Evolutionary conservation across 2,113 vertebrate species (phyloP).

Genomic region (Pelodiscus sinensis): DNA sequence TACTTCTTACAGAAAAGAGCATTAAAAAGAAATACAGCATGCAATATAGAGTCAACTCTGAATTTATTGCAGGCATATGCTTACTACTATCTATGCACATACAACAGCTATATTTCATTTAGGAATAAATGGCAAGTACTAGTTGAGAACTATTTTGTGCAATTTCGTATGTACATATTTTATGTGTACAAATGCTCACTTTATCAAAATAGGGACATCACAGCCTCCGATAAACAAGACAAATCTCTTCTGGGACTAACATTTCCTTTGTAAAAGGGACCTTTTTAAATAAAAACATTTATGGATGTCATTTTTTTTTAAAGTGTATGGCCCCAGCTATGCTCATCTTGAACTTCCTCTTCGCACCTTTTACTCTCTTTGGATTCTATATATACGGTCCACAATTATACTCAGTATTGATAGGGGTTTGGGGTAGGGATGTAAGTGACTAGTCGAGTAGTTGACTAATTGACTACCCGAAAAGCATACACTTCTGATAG

Average conservation of each 20-base stretch:
- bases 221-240: neutral
- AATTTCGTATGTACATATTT: neutral
- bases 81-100: neutral
- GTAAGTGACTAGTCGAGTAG: too few species aligned
- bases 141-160: neutral
- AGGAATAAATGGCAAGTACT: neutral
- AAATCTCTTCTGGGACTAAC: neutral
- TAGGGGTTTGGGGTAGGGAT: rapidly evolving
- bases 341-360: conserved; percentile 20
- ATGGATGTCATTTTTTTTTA: neutral
- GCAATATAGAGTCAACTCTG: neutral
- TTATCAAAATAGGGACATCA: neutral
- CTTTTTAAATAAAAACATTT: neutral
- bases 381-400: neutral
- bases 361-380: neutral
- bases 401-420: neutral
- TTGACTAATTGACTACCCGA: too few species aligned
- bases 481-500: too few species aligned
- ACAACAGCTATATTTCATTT: neutral
- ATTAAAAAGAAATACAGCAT: conserved; percentile 6
- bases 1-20: neutral
- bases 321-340: conserved; percentile 23
- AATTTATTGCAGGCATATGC: neutral
- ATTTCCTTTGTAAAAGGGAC: conserved; percentile 16
- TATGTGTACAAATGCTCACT: neutral